Evolutionary conservation across 2,113 vertebrate species (phyloP), one percentile per base, ranked within the genome.

Genomic region (Eptatretus burgeri): DNA sequence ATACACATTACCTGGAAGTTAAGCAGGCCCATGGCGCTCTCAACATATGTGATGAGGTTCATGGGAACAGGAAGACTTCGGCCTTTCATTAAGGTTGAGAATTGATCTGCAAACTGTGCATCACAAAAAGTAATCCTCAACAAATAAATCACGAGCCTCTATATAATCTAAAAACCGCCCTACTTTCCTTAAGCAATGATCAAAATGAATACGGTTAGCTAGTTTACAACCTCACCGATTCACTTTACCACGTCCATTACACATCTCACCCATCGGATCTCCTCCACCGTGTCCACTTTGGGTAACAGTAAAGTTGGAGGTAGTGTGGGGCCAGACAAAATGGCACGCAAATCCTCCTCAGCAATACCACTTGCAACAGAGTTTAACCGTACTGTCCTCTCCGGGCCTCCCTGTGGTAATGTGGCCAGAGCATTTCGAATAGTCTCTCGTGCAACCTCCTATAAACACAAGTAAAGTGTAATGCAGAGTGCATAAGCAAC

Each of bases 1-100:
- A 7, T 41, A 41, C 27, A 41, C 27, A 41, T 83, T 89, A 98
- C 91, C 91, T 93, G 87, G 78, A 95, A 87, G 81, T 86, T 86
- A 73, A 95, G 85, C 74, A 95, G 81, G 69, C 91, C 89, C 77
- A 81, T 72, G 72, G 91, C 86, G 51, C 82, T 93, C 80, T 98
- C 91, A 80, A 98, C 89, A 78, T 94, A 93, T 74, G 87, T 89
- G 77, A 98, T 80, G 74, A 98, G 81, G 77, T 84, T 79, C 72
- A 95, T 73, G 71, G 86, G 84, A 71, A 83, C 81, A 73, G 75
- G 74, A 77, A 88, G 79, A 70, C 76, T 71, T 74, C 82, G 78
- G 74, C 79, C 82, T 79, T 83, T 85, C 74, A 88, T 78, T 72
- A 82, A 72, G 71, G 70, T 74, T 68, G 74, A 77, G 81, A 91